A percentile compares a stretch with the other conserved stretches of the same genome.
phyloP scores from a whole-genome alignment of 2,113 vertebrate genomes.

The Protobothrops flavoviridis region DNA sequence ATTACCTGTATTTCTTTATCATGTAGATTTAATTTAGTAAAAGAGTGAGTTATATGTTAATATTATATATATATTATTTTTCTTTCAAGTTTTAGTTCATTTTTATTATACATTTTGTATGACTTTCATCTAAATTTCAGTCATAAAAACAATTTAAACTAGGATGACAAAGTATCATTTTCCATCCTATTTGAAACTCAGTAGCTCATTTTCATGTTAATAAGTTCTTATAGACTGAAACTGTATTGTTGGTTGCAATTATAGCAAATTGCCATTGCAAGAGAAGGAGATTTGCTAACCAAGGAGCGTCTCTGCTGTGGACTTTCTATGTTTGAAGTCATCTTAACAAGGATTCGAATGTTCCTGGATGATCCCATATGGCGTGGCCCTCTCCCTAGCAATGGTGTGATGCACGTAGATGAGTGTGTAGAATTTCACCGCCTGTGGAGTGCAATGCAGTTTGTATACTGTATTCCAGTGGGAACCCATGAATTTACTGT shows the following conservation, averaged over 20 bases:
- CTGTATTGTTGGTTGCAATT: not conserved
- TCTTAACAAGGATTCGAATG: constrained; percentile 78
- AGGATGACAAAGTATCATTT: not conserved
- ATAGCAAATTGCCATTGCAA: constrained; percentile 87
- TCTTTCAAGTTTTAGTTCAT: not conserved
- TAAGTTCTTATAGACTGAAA: not conserved
- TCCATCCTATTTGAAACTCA: not conserved
- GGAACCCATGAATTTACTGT: constrained; percentile 87
- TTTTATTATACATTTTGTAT: not conserved
- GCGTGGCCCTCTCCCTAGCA: constrained; percentile 85
- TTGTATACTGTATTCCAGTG: constrained; percentile 89
- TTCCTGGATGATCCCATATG: constrained; percentile 87
- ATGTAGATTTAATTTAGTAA: not conserved
- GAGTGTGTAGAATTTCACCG: constrained; percentile 88
- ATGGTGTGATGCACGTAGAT: constrained; percentile 88
- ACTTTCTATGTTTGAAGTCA: constrained; percentile 89
- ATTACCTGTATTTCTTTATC: not conserved
- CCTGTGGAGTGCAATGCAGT: constrained; percentile 90
- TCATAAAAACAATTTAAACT: not conserved
- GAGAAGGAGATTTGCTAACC: constrained; percentile 86
- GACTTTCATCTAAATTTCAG: not conserved
- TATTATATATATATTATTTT: not conserved
- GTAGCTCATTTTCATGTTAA: not conserved
- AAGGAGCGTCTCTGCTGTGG: constrained; percentile 89
- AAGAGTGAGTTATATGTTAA: not conserved